Conservation (phyloP, 2,113 vertebrate genomes). For the Grammomys surdaster region DNA sequence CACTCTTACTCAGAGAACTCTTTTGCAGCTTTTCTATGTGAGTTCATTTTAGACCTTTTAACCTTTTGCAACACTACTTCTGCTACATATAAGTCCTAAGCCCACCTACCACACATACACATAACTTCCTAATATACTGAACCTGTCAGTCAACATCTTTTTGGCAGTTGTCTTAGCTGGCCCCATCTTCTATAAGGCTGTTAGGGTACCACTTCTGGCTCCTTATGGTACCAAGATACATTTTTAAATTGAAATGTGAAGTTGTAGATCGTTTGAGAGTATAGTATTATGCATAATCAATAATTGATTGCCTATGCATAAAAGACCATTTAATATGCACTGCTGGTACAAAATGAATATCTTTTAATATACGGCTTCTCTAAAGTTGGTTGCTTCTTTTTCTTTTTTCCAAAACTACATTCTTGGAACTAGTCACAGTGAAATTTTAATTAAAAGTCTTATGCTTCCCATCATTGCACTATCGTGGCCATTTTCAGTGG, state of each 20-base stretch:
- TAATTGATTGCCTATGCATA: neutral
- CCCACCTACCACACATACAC: neutral
- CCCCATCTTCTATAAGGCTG: neutral
- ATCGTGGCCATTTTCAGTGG: neutral
- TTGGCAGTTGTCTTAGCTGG: neutral
- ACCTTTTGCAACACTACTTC: neutral
- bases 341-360: neutral
- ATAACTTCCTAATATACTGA: neutral
- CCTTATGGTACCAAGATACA: neutral
- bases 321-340: neutral
- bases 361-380: neutral
- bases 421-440: neutral
- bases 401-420: neutral
- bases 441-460: neutral
- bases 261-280: conserved; percentile 8
- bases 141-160: conserved; percentile 3
- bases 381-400: neutral
- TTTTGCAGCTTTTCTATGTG: neutral
- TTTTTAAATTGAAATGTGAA: conserved; percentile 39
- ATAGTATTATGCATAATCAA: neutral
- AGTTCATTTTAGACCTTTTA: neutral
- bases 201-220: conserved; percentile 6
- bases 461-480: neutral
- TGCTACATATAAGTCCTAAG: neutral
- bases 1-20: neutral